Conservation (phyloP, 1,140 invertebrate species). For the Amyelois transitella region DNA sequence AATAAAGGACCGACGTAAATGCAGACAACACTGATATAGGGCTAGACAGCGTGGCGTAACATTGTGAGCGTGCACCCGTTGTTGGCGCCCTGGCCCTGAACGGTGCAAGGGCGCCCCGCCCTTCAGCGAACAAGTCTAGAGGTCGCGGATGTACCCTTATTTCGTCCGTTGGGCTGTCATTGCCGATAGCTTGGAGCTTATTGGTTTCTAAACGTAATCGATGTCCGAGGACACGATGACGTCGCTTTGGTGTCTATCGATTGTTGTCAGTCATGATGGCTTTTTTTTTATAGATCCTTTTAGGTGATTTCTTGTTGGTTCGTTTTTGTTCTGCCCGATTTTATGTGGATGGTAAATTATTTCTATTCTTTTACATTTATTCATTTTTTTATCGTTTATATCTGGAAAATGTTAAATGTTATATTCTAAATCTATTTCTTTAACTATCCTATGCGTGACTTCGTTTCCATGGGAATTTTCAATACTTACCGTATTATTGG, state of each 20-base stretch:
- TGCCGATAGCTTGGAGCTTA: not conserved
- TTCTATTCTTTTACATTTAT: no score
- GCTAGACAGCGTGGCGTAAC: not conserved
- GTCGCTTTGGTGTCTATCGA: slow-evolving; percentile 9
- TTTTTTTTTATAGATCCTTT: no score
- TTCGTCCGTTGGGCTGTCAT: slow-evolving; percentile 30
- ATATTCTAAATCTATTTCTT: no score
- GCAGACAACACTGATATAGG: not conserved
- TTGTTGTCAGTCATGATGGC: no score
- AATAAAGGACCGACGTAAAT: not conserved
- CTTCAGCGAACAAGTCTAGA: slow-evolving; percentile 59
- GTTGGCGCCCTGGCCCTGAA: slow-evolving; percentile 26
- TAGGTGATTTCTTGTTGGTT: no score
- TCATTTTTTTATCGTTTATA: no score
- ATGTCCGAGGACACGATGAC: not conserved
- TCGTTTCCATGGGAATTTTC: slow-evolving; percentile 18
- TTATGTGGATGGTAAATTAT: no score
- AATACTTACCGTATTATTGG: slow-evolving; percentile 19
- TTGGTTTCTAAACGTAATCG: slow-evolving; percentile 3
- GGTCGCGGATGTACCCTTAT: slow-evolving; percentile 52
- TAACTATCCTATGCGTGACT: no score
- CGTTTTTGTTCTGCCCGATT: no score
- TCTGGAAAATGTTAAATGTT: no score
- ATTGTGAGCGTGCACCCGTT: slow-evolving; percentile 8
- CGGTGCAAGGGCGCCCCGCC: slow-evolving; percentile 56